Evolutionary conservation across 2,113 vertebrate species (phyloP).

Genomic region (Gnathonemus longibarbis): DNA sequence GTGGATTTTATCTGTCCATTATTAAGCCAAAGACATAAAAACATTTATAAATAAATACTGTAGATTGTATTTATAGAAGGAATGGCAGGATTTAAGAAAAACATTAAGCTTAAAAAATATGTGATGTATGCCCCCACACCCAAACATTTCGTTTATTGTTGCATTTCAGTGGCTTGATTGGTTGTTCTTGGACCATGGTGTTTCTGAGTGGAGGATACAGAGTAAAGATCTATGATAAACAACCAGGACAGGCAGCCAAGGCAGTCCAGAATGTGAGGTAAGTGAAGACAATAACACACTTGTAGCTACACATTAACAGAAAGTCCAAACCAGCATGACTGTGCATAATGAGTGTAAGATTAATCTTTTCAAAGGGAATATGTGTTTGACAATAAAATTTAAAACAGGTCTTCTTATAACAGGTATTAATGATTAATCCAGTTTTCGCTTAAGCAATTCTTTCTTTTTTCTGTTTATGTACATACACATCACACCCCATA

Average conservation of each 20-base stretch:
- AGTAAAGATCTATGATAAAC: constrained; percentile 83
- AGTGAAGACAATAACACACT: constrained; percentile 28
- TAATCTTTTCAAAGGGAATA: background rate
- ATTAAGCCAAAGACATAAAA: background rate
- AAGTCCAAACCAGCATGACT: background rate
- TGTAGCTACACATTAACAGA: background rate
- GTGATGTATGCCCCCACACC: background rate
- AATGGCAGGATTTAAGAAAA: background rate
- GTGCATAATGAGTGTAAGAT: background rate
- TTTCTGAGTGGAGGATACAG: constrained; percentile 80
- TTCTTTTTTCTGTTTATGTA: background rate
- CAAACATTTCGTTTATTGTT: background rate
- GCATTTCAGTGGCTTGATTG: constrained; percentile 79
- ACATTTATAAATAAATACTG: background rate
- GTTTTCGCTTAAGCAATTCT: background rate
- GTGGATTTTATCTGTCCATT: background rate
- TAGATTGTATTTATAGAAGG: background rate
- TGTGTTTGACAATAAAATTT: background rate
- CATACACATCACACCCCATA: background rate
- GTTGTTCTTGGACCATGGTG: constrained; percentile 89
- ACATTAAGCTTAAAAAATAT: background rate
- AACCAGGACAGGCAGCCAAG: constrained; percentile 66
- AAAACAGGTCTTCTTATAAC: background rate
- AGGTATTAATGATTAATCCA: background rate
- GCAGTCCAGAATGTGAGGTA: constrained; percentile 77